Conservation (phyloP, 2,888 invertebrate species). For the Andrena dorsata region DNA sequence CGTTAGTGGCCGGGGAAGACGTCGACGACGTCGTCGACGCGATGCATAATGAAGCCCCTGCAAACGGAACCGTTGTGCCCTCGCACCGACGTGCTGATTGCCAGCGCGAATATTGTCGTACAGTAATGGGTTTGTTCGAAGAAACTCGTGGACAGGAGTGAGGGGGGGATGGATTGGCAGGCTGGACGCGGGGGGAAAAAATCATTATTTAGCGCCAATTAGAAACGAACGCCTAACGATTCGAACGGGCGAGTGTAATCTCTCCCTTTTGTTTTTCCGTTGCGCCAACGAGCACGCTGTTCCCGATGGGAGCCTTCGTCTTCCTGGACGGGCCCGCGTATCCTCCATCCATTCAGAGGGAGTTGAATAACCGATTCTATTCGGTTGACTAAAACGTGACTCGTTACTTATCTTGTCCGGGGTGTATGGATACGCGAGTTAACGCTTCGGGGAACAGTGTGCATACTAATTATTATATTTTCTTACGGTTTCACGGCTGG, state of each 20-base stretch:
- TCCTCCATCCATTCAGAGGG: conserved; percentile 34
- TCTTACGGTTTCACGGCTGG: background rate
- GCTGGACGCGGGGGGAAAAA: conserved; percentile 66
- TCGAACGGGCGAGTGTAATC: conserved; percentile 42
- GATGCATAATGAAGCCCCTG: conserved; percentile 68
- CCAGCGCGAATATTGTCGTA: conserved; percentile 79
- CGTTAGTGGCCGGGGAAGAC: conserved; percentile 62
- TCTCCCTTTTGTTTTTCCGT: conserved; percentile 34
- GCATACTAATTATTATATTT: conserved; percentile 30
- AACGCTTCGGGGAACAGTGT: conserved; percentile 3
- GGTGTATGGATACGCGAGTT: conserved; percentile 1
- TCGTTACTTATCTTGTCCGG: conserved; percentile 10
- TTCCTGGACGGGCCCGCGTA: conserved; percentile 42
- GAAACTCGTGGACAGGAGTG: conserved; percentile 59
- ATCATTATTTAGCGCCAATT: conserved; percentile 80
- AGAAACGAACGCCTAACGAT: conserved; percentile 70
- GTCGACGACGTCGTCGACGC: conserved; percentile 55
- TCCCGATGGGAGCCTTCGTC: conserved; percentile 25
- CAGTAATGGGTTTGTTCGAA: conserved; percentile 76
- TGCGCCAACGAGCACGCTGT: conserved; percentile 11
- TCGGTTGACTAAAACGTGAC: conserved; percentile 34
- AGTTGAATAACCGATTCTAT: conserved; percentile 52
- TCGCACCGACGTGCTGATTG: conserved; percentile 80
- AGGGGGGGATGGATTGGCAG: conserved; percentile 36
- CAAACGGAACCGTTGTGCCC: conserved; percentile 74